Percentiles rank a stretch among this genome's conserved stretches.
These are phyloP conservation scores for Epistrophe grossulariae DNA, from an alignment of 2,888 invertebrate species.

Conservation along the genomic window DNA sequence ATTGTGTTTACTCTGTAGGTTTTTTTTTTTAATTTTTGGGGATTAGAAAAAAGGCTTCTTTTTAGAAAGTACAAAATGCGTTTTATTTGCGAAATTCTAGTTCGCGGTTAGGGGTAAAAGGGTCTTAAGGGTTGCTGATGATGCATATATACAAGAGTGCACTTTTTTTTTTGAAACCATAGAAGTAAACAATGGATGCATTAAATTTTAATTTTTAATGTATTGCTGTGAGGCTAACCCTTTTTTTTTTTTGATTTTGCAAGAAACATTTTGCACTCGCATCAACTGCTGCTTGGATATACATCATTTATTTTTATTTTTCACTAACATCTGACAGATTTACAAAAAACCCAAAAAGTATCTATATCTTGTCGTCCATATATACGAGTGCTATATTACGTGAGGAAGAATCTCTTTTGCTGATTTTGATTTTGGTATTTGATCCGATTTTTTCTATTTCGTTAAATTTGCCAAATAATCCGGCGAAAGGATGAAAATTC, in stretches of 20 bases:
- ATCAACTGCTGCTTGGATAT: conserved; percentile 26
- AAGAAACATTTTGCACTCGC: conserved; percentile 58
- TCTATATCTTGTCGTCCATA: conserved; percentile 35
- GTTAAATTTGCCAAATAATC: conserved; percentile 44
- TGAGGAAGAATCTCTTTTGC: conserved; percentile 25
- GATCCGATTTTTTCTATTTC: conserved; percentile 68
- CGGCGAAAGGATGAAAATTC: conserved; percentile 53
- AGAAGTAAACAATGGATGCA: conserved; percentile 71
- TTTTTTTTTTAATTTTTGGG: conserved; percentile 21
- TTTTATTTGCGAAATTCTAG: conserved; percentile 69
- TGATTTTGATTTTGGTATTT: conserved; percentile 48
- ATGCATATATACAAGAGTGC: conserved; percentile 51
- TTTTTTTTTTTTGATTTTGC: conserved; percentile 57
- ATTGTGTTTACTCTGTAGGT: conserved; percentile 47
- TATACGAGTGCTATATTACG: conserved; percentile 10
- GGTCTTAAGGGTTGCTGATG: conserved; percentile 64
- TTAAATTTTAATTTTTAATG: conserved; percentile 77
- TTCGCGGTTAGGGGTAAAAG: conserved; percentile 69
- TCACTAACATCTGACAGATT: conserved; percentile 70
- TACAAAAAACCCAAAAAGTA: conserved; percentile 23
- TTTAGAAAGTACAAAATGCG: conserved; percentile 52
- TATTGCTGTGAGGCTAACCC: conserved; percentile 69
- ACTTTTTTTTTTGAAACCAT: conserved; percentile 43
- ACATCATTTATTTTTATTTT: conserved; percentile 41
- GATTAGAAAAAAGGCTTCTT: conserved; percentile 50